Evolutionary conservation across 1,140 invertebrate genomes (phyloP), one percentile per base, ranked within the genome.

Genomic region (Aethina tumida): DNA sequence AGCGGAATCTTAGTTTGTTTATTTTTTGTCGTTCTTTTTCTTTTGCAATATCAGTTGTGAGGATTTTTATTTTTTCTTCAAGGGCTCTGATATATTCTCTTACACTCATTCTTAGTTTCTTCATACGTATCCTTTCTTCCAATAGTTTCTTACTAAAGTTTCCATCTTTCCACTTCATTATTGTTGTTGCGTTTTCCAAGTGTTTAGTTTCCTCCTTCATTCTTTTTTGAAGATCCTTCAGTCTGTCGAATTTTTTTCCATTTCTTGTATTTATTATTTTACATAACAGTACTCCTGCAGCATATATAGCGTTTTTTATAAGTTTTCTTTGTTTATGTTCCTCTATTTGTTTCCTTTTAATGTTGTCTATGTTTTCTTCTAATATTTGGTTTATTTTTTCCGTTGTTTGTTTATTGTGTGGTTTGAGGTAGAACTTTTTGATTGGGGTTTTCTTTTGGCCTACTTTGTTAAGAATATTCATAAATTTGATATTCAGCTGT

Each of bases 41-140:
- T 13, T 29, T 29, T 29, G 15, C 27, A 6, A 29, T 13, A 6
- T 27, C 10, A 12, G 14, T 16, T 27, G 14, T 18, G n/a, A 36
- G 24, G 4, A 36, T 14, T 9, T 36, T 16, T 7, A 36, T 36
- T 5, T 24, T 12, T 7, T 43, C 41, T 12, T 37, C 33, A 4
- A 28, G 36, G 13, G 35, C 15, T 15, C n/a, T 31, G 3, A 43
- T 31, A 18, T 37, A 43, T 16, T 43, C 21, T 6, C 6, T 34
- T 21, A 35, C 12, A 22, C 13, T 41, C 40, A 41, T 41, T 19
- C 20, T 29, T 13, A 39, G 16, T 29, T 41, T 41, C 16, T 36
- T 30, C 24, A 43, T 43, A 15, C 26, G 15, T 14, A 13, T 25
- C 15, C 20, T 22, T 14, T 25, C 34, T 13, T 25, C 21, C 2